Percentiles rank a stretch among this genome's conserved stretches.
Conservation (phyloP, 2,888 invertebrate genomes). For the Pristionchus mayeri region DNA sequence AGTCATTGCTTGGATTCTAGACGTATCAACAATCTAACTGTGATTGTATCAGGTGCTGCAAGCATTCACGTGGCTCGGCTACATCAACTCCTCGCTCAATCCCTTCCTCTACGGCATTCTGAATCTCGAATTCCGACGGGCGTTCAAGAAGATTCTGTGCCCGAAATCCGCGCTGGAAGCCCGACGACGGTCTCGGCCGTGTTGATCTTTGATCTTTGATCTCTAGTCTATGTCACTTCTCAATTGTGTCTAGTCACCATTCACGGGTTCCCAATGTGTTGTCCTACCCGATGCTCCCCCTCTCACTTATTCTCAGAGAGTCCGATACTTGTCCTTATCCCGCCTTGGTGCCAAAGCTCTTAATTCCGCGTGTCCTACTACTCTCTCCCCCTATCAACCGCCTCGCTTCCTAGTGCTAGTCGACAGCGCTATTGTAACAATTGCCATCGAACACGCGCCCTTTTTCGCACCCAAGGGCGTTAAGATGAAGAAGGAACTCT, state of each 20-base stretch:
- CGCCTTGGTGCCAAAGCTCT: constrained; percentile 8
- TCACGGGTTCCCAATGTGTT: not conserved
- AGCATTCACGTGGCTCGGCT: constrained; percentile 76
- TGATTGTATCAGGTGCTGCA: constrained; percentile 70
- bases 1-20: no score
- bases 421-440: not conserved
- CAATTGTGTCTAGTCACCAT: not conserved
- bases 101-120: constrained; percentile 76
- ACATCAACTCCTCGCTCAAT: constrained; percentile 74
- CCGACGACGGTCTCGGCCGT: constrained; percentile 52
- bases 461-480: constrained; percentile 27
- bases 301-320: constrained; percentile 14
- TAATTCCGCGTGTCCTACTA: not conserved
- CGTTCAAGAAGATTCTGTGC: constrained; percentile 75
- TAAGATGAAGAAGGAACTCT: not conserved
- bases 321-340: constrained; percentile 32
- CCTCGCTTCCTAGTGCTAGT: not conserved
- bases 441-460: not conserved
- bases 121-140: constrained; percentile 75
- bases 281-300: not conserved
- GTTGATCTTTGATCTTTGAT: not conserved
- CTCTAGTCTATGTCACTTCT: not conserved
- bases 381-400: constrained; percentile 8
- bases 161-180: constrained; percentile 68
- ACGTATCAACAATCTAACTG: no score